These are phyloP conservation scores for Chrysochloris asiatica DNA, from an alignment of 2,113 vertebrate genomes.

Conservation along the genomic window DNA sequence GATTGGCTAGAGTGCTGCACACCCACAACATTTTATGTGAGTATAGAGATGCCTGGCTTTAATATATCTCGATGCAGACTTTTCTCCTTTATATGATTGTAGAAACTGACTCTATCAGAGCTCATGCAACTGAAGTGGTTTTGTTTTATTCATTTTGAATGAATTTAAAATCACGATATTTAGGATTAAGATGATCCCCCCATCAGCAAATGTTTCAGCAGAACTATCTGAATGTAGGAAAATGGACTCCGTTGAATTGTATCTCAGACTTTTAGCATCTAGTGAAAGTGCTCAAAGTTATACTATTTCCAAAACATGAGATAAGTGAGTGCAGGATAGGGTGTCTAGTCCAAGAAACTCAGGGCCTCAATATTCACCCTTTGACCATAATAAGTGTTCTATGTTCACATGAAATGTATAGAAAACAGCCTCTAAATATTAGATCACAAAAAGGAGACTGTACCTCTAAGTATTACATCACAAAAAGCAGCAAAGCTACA, in stretches of 20 bases:
- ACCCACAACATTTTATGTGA: constrained; percentile 28
- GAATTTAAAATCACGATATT: not conserved
- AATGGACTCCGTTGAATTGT: not conserved
- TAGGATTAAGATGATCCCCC: not conserved
- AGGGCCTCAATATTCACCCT: not conserved
- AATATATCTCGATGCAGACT: constrained; percentile 7
- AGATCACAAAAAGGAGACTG: not conserved
- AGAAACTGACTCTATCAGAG: not conserved
- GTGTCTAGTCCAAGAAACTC: not conserved
- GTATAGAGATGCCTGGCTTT: not conserved
- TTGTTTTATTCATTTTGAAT: constrained; percentile 39
- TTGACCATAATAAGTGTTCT: constrained; percentile 17
- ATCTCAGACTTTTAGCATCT: not conserved
- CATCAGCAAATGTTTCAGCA: constrained; percentile 24
- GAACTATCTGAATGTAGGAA: constrained; percentile 16
- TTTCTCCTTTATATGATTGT: not conserved
- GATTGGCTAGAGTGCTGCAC: not conserved
- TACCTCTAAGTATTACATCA: constrained; percentile 8
- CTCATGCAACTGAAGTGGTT: not conserved
- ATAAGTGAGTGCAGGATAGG: not conserved
- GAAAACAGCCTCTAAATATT: constrained; percentile 11
- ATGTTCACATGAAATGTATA: constrained; percentile 8
- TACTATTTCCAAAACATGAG: not conserved
- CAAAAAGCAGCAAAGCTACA: constrained; percentile 17
- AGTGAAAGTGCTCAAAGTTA: not conserved